These are phyloP conservation scores for Macrocentrus cingulum DNA, from an alignment of 1,140 invertebrate species.

Conservation along the genomic window DNA sequence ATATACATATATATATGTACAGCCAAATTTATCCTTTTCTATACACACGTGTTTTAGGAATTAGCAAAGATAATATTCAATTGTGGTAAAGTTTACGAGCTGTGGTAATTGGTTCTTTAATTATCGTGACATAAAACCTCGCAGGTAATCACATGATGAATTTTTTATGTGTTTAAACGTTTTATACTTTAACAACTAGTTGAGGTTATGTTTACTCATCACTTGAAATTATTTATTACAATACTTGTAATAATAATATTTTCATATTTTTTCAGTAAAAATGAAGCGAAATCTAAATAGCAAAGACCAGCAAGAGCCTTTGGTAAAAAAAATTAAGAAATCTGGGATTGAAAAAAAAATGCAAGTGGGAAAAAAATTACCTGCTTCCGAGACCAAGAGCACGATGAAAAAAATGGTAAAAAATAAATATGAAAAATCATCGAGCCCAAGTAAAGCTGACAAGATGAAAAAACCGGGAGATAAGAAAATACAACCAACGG, in stretches of 20 bases:
- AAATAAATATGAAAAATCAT: slow-evolving; percentile 22
- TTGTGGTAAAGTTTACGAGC: too few species aligned
- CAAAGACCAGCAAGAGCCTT: background rate
- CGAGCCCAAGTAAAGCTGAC: slow-evolving; percentile 6
- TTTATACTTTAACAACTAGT: too few species aligned
- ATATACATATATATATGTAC: too few species aligned
- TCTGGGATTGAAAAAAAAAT: background rate
- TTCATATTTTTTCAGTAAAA: background rate
- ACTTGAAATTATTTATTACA: background rate
- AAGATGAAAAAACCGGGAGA: background rate
- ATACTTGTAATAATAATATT: background rate
- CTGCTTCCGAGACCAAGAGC: background rate
- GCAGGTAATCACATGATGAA: too few species aligned
- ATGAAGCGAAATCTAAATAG: background rate
- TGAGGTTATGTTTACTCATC: background rate
- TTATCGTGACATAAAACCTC: too few species aligned
- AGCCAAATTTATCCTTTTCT: too few species aligned
- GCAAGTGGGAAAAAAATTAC: background rate
- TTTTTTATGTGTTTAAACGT: too few species aligned
- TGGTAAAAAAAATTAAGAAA: slow-evolving; percentile 1
- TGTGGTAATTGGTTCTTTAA: too few species aligned
- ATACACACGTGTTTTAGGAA: too few species aligned
- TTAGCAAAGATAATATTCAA: too few species aligned
- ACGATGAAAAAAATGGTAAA: background rate
- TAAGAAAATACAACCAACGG: slow-evolving; percentile 30